A percentile compares a stretch with the other conserved stretches of the same genome.
Conservation (phyloP, 35 echinoderm and acorn worm genomes). For the Ophioderma brevispina region DNA sequence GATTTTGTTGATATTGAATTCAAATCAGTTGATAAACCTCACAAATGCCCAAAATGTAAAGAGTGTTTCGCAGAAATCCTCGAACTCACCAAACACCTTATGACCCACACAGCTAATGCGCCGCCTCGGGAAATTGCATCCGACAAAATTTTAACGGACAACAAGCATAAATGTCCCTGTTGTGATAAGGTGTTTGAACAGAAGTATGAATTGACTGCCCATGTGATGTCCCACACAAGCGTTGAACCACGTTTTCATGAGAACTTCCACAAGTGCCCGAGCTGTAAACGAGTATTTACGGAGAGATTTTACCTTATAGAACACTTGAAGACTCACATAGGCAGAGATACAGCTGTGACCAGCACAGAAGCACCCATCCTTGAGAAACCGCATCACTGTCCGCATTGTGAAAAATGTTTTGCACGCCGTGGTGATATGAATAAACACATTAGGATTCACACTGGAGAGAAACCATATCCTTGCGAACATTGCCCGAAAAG, state of each 20-base stretch:
- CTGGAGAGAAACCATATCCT: neutral
- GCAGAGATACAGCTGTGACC: neutral
- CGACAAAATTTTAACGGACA: neutral
- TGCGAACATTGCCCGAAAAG: conserved; percentile 31
- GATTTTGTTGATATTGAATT: neutral
- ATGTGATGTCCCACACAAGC: neutral
- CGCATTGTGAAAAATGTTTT: neutral
- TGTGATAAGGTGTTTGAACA: neutral
- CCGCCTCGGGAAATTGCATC: neutral
- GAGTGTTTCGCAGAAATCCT: neutral
- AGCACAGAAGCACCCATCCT: neutral
- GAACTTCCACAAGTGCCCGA: neutral
- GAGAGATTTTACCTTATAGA: neutral
- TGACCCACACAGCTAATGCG: neutral
- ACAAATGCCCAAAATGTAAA: neutral
- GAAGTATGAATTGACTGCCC: neutral
- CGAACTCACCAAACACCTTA: neutral
- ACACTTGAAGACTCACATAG: neutral
- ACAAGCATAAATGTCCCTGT: neutral
- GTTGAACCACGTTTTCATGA: neutral
- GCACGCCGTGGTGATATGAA: neutral
- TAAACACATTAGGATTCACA: conserved; percentile 1
- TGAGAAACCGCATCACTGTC: neutral
- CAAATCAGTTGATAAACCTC: neutral
- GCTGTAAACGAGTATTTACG: neutral